These are phyloP conservation scores for Zaprionus bogoriensis DNA, from an alignment of 2,888 invertebrate species.

Conservation along the genomic window DNA sequence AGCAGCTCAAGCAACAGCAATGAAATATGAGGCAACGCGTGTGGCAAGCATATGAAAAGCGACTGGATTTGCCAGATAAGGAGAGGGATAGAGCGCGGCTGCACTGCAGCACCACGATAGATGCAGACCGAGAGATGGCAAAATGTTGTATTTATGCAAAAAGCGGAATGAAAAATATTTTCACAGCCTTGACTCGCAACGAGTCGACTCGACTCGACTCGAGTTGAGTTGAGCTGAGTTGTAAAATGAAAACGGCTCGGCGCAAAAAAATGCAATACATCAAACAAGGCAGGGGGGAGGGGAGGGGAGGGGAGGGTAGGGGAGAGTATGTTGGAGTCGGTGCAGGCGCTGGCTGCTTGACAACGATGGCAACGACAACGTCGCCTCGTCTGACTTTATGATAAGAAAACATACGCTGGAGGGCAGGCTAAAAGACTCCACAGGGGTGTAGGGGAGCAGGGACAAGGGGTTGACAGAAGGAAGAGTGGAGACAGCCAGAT, in stretches of 20 bases:
- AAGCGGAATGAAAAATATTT: constrained; percentile 72
- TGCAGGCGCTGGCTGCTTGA: too few species aligned
- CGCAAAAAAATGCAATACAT: constrained; percentile 64
- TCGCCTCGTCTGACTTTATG: constrained; percentile 56
- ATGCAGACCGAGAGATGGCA: constrained; percentile 26
- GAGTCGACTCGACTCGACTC: constrained; percentile 27
- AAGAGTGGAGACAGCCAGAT: constrained; percentile 33
- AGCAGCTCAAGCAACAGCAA: constrained; percentile 36
- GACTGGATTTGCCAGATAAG: constrained; percentile 49
- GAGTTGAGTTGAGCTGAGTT: constrained; percentile 27
- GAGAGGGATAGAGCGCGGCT: constrained; percentile 2
- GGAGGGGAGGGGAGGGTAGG: not conserved
- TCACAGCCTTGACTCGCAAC: constrained; percentile 71
- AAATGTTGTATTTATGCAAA: constrained; percentile 75
- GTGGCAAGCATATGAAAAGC: constrained; percentile 70
- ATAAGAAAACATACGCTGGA: constrained; percentile 64
- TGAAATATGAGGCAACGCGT: constrained; percentile 68
- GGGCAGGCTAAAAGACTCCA: not conserved
- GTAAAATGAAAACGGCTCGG: constrained; percentile 55
- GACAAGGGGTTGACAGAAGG: not conserved
- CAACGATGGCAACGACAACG: constrained; percentile 33
- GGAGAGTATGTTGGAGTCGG: too few species aligned
- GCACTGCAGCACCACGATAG: not conserved
- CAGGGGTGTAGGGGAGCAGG: not conserved
- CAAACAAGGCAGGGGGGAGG: constrained; percentile 41